These are phyloP conservation scores for Brachyrhaphis roseni DNA, from an alignment of 2,797 vertebrate species.

Conservation along the genomic window DNA sequence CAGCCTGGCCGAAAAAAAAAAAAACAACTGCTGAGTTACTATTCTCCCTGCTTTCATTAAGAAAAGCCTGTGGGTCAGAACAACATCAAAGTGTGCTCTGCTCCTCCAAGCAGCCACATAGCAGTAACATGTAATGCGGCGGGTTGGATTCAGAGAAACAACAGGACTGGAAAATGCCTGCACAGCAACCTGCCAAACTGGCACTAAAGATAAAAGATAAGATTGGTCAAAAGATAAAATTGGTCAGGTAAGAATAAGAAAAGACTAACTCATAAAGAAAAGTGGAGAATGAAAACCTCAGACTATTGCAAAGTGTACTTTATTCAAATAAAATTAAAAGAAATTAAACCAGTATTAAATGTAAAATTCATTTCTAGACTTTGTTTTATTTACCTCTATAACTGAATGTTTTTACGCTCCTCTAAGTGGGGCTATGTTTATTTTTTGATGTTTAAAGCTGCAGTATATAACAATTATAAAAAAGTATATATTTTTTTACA, in stretches of 20 bases:
- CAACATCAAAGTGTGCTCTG: constrained; percentile 72
- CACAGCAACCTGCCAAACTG: constrained; percentile 60
- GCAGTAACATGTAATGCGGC: constrained; percentile 60
- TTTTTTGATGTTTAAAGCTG: too few relatives aligned
- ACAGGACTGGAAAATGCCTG: constrained; percentile 64
- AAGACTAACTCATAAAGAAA: constrained; percentile 57
- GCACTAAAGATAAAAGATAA: constrained; percentile 60
- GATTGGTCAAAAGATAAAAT: constrained; percentile 59
- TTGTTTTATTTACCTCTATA: neutral
- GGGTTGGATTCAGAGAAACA: constrained; percentile 60
- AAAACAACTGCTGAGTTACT: constrained; percentile 58
- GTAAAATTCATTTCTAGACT: neutral
- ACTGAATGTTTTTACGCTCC: neutral
- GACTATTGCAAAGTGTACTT: constrained; percentile 25
- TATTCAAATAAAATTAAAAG: constrained; percentile 5
- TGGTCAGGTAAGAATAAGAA: constrained; percentile 47
- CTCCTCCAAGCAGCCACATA: constrained; percentile 63
- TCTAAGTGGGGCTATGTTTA: neutral
- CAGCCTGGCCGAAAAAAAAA: constrained; percentile 19
- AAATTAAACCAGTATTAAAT: neutral
- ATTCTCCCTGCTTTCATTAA: constrained; percentile 71
- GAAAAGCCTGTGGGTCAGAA: constrained; percentile 69
- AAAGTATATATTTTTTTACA: too few relatives aligned
- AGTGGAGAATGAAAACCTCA: constrained; percentile 24
- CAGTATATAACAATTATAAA: too few relatives aligned